phyloP scores from a whole-genome alignment of 2,113 vertebrate genomes.

The Odocoileus hemionus region DNA sequence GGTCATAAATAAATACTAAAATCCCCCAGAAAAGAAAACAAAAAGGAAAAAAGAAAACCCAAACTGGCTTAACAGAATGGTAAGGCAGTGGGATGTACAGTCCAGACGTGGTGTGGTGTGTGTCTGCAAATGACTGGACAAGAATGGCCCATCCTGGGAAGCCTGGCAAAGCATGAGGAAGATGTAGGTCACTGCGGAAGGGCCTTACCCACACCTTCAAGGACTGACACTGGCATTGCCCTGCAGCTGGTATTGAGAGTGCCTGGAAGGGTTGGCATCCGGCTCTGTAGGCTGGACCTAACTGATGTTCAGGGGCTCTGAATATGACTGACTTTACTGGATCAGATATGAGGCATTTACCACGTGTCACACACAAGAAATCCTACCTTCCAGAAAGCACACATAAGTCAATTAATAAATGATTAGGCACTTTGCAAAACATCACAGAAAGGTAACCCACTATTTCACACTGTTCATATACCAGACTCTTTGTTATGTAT shows the following conservation, averaged over 20 bases:
- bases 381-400: not conserved
- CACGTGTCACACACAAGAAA: accelerated
- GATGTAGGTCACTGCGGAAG: not conserved
- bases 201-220: not conserved
- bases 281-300: not conserved
- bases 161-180: not conserved
- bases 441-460: not conserved
- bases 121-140: not conserved
- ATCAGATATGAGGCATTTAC: not conserved
- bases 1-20: not conserved
- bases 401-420: not conserved
- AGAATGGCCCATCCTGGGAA: not conserved
- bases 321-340: not conserved
- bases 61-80: not conserved
- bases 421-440: not conserved
- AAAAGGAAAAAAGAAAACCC: not conserved
- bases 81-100: not conserved
- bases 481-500: not conserved
- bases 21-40: not conserved
- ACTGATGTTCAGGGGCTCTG: not conserved
- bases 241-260: not conserved
- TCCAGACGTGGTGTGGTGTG: not conserved
- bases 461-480: not conserved
- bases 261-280: too few relatives aligned
- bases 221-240: not conserved